These are phyloP conservation scores for Tadarida brasiliensis DNA, from an alignment of 2,797 vertebrate genomes.

Conservation along the genomic window DNA sequence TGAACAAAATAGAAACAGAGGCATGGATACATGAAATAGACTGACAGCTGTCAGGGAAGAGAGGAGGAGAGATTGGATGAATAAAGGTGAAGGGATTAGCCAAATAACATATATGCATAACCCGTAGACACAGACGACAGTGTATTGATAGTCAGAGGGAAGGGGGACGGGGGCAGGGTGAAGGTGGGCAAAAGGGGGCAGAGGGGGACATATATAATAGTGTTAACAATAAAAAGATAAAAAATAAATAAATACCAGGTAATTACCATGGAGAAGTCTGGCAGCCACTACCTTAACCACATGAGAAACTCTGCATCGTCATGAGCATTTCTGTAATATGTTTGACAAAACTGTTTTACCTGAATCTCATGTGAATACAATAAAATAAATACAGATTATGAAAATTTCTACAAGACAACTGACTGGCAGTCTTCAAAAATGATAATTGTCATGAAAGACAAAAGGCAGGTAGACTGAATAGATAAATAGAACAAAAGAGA, in stretches of 20 bases:
- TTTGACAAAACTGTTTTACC: background rate
- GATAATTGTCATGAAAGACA: background rate
- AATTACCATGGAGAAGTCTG: background rate
- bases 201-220: background rate
- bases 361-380: background rate
- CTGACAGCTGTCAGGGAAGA: background rate
- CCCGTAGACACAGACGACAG: background rate
- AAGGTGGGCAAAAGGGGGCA: background rate
- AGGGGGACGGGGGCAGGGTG: background rate
- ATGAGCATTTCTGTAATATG: background rate
- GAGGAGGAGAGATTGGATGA: background rate
- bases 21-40: background rate
- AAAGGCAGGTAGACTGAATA: background rate
- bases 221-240: background rate
- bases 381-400: background rate
- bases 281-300: background rate
- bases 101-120: background rate
- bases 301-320: background rate
- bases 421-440: conserved; percentile 6
- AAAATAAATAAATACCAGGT: background rate
- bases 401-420: background rate
- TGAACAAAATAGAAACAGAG: background rate
- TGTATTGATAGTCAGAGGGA: background rate
- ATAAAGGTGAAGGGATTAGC: background rate
- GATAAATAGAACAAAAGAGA: background rate